Base-by-base conservation (phyloP, 2,888 invertebrate species). In the Drosophila multiciliata region DNA sequence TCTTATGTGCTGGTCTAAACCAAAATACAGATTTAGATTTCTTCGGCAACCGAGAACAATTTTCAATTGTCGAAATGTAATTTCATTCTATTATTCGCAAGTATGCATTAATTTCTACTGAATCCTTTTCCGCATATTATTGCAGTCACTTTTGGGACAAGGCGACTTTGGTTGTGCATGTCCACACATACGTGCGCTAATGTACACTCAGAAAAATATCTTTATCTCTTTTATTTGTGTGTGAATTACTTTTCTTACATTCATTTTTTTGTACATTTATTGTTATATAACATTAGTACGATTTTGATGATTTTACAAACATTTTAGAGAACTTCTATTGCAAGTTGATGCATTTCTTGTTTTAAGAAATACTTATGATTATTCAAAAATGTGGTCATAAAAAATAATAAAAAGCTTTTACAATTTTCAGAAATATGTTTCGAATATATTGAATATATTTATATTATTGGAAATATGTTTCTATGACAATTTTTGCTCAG, bases 51-150 rank as follows among this genome's bases (percentile, higher is more conserved):
- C 7, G 20, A 20, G 20, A 0, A 20, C 7, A 1, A 23, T 23
- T 23, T n/a, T 17, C 54, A 38, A 12, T 38, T 55, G 38, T 8
- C 26, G 38, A 38, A n/a, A n/a, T 54, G 26, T 23, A 17, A 36
- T 36, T 36, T 54, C 5, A 20, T 26, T 54, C 36, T 29, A 38
- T 26, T 54, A 35, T 54, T 36, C 54, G 11, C 23, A 36, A 36
- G 17, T 35, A 36, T 38, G n/a, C 38, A 36, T 38, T 55, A 26
- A 55, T n/a, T 55, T 38, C 55, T 38, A n/a, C 29, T 29, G 26
- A 38, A 20, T 35, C 2, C 15, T n/a, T 20, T 35, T 53, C 1
- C 15, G n/a, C 20, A 7, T 38, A 7, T 8, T 38, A 8, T 35
- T 20, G 53, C 33, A 33, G 33, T 35, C 38, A 53, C 52, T 20